Conservation (phyloP, 2,888 invertebrate genomes). For the Drosophila lutescens region DNA sequence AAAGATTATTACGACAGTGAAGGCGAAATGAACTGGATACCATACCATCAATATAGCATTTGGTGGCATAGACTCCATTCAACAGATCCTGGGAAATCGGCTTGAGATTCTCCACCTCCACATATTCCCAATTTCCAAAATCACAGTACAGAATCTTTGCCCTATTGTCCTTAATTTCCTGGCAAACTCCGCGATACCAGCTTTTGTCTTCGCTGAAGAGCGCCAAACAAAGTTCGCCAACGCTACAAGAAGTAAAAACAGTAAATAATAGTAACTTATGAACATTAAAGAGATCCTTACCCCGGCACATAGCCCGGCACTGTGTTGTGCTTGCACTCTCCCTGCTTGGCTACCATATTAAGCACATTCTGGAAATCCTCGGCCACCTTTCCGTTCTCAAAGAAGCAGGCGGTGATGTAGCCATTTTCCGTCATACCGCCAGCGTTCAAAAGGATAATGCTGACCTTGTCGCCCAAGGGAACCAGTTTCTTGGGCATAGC, state of each 20-base stretch:
- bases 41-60: conserved; percentile 61
- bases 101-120: conserved; percentile 37
- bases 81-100: conserved; percentile 40
- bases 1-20: not conserved
- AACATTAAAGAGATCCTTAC: conserved; percentile 25
- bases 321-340: conserved; percentile 7
- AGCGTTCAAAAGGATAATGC: conserved; percentile 31
- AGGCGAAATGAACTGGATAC: accelerated
- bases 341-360: conserved; percentile 2
- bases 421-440: conserved; percentile 32
- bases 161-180: conserved; percentile 2
- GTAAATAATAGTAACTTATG: not conserved
- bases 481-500: conserved; percentile 38
- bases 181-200: conserved; percentile 66
- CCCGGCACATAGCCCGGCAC: conserved; percentile 42
- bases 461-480: conserved; percentile 29
- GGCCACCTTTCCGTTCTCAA: conserved; percentile 15
- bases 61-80: conserved; percentile 31
- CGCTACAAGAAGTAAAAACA: conserved; percentile 12
- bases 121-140: conserved; percentile 57
- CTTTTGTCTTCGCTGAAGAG: conserved; percentile 46
- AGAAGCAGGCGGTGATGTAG: conserved; percentile 43
- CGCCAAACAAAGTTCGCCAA: conserved; percentile 57
- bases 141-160: conserved; percentile 48
- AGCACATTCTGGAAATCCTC: conserved; percentile 21